These are phyloP conservation scores for Pollenia angustigena DNA, from an alignment of 2,888 invertebrate species.

Conservation along the genomic window DNA sequence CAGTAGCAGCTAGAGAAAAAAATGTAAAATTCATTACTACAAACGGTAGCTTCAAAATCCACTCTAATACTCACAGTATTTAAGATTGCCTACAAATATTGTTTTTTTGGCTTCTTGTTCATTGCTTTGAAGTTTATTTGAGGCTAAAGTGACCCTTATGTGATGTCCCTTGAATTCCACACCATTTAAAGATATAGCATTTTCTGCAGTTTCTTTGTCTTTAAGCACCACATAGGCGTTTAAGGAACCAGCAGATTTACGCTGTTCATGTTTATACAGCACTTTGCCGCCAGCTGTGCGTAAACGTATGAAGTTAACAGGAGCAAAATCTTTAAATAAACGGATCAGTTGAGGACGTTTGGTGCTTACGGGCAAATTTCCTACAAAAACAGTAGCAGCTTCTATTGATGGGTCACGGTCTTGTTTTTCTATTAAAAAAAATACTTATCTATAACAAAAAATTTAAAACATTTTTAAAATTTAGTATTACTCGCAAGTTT, in stretches of 20 bases:
- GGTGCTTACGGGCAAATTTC: constrained; percentile 82
- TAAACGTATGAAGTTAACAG: constrained; percentile 79
- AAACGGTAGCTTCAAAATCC: not conserved
- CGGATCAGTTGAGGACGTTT: constrained; percentile 81
- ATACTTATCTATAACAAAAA: not conserved
- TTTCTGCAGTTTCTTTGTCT: constrained; percentile 76
- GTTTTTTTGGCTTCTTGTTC: constrained; percentile 77
- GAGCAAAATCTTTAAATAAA: constrained; percentile 78
- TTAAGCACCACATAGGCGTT: constrained; percentile 82
- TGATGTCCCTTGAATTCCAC: constrained; percentile 80
- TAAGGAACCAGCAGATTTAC: constrained; percentile 78
- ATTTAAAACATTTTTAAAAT: not conserved
- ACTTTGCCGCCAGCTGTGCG: constrained; percentile 81
- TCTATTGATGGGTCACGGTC: constrained; percentile 75
- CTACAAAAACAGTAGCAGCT: constrained; percentile 82
- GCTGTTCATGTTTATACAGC: constrained; percentile 80
- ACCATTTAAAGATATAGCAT: constrained; percentile 81
- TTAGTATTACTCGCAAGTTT: constrained; percentile 55
- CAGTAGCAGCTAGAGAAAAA: constrained; percentile 79
- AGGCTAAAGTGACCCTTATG: constrained; percentile 80
- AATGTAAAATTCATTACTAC: not conserved
- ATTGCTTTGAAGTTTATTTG: constrained; percentile 57
- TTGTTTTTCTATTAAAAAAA: constrained; percentile 36
- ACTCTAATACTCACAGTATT: constrained; percentile 79
- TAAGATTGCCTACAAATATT: constrained; percentile 83